Conservation (phyloP, 2,888 invertebrate genomes). For the Onchidella celtica region DNA sequence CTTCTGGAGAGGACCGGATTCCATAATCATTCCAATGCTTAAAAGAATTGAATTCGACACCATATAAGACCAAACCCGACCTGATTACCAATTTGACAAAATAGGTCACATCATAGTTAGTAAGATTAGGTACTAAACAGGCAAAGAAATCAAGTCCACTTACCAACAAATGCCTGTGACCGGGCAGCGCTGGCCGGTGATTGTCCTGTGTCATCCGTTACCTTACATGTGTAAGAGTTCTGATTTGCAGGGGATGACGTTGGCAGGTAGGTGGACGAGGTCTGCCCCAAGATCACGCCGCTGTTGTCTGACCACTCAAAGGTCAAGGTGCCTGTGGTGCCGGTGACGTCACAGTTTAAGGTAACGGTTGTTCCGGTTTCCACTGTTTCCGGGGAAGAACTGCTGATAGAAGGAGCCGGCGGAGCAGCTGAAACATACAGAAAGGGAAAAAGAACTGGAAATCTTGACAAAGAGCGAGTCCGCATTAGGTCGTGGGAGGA, state of each 20-base stretch:
- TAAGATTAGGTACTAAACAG: too few species aligned
- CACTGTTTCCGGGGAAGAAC: background rate
- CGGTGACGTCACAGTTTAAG: background rate
- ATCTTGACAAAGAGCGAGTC: too few species aligned
- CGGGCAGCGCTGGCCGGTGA: background rate
- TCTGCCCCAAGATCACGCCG: background rate
- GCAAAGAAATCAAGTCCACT: too few species aligned
- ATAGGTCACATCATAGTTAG: too few species aligned
- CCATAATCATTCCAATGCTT: too few species aligned
- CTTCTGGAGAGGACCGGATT: too few species aligned
- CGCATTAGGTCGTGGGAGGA: too few species aligned
- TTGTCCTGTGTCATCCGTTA: background rate
- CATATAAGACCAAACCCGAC: too few species aligned
- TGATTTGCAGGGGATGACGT: background rate
- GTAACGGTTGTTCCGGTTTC: background rate
- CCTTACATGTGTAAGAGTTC: constrained; percentile 1
- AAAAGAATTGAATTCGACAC: too few species aligned
- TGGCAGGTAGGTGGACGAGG: background rate
- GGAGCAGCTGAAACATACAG: background rate
- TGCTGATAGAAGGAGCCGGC: background rate
- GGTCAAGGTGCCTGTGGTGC: background rate
- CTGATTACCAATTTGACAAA: too few species aligned
- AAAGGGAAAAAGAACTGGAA: background rate
- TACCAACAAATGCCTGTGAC: background rate
- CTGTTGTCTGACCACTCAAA: background rate